phyloP scores from a whole-genome alignment of 2,797 vertebrate genomes.

The Cryptoprocta ferox region DNA sequence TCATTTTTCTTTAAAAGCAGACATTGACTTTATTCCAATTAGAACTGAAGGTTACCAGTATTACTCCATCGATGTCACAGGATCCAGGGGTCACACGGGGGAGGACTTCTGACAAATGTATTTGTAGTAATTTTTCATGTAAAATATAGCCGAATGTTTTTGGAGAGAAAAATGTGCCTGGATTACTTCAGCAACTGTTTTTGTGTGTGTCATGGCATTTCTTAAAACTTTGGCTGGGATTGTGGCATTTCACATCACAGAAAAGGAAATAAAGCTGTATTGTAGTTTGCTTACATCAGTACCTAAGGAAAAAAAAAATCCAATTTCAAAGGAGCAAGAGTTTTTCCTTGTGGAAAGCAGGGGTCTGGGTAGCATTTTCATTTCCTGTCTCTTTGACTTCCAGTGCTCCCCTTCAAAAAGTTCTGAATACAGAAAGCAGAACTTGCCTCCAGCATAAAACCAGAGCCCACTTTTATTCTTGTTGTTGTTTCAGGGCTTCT shows the following conservation, averaged over 20 bases:
- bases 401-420: conserved; percentile 78
- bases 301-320: conserved; percentile 59
- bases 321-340: conserved; percentile 72
- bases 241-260: conserved; percentile 80
- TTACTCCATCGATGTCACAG: conserved; percentile 76
- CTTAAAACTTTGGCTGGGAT: conserved; percentile 72
- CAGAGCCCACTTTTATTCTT: conserved; percentile 76
- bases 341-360: conserved; percentile 54
- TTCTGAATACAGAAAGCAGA: conserved; percentile 81
- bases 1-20: conserved; percentile 34
- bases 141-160: conserved; percentile 75
- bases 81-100: conserved; percentile 64
- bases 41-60: conserved; percentile 81
- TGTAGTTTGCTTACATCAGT: conserved; percentile 76
- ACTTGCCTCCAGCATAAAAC: conserved; percentile 79
- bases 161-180: conserved; percentile 69
- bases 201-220: conserved; percentile 82
- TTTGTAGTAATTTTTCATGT: conserved; percentile 80
- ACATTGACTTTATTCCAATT: conserved; percentile 80
- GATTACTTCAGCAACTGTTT: conserved; percentile 74
- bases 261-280: conserved; percentile 81
- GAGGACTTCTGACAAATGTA: conserved; percentile 76
- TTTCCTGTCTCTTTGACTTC: conserved; percentile 72
- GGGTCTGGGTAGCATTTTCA: conserved; percentile 67
- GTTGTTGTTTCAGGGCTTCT: conserved; percentile 75